Conservation (phyloP, 2,888 invertebrate genomes). For the Hirtodrosophila confusa region DNA sequence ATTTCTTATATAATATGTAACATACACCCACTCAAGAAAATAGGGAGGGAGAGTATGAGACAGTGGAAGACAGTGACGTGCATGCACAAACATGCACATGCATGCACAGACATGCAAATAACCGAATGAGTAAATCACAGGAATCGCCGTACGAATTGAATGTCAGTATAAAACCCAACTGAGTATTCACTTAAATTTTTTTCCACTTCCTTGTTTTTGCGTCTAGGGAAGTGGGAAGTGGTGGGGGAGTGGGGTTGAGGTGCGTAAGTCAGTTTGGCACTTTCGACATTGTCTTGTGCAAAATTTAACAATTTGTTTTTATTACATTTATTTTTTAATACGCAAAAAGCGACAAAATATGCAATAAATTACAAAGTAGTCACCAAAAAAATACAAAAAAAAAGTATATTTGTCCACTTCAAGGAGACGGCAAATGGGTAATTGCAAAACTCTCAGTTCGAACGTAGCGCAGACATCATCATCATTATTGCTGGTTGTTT, state of each 20-base stretch:
- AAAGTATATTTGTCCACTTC: slow-evolving; percentile 42
- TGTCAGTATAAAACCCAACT: slow-evolving; percentile 53
- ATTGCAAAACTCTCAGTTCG: slow-evolving; percentile 51
- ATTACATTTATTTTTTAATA: slow-evolving; percentile 16
- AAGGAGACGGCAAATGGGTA: slow-evolving; percentile 52
- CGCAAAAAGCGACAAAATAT: slow-evolving; percentile 28
- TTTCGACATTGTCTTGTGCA: slow-evolving; percentile 42
- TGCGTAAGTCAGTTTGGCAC: too few relatives aligned
- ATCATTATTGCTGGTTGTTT: slow-evolving; percentile 26
- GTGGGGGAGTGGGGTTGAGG: too few relatives aligned
- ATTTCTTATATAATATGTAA: slow-evolving; percentile 25
- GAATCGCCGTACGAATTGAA: slow-evolving; percentile 35
- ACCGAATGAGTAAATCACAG: slow-evolving; percentile 65
- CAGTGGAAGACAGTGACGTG: slow-evolving; percentile 3
- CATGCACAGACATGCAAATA: slow-evolving; percentile 49
- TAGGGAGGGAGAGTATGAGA: neutral
- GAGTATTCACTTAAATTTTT: slow-evolving; percentile 60
- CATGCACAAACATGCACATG: slow-evolving; percentile 10
- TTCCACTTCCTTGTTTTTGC: neutral
- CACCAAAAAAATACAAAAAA: slow-evolving; percentile 9
- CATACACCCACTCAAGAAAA: slow-evolving; percentile 23
- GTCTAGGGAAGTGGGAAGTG: too few relatives aligned
- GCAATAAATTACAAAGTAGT: slow-evolving; percentile 66
- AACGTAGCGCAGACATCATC: slow-evolving; percentile 33
- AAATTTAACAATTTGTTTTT: slow-evolving; percentile 51